Conservation (phyloP, 1,140 invertebrate genomes). For the Caenorhabditis inopinata region DNA sequence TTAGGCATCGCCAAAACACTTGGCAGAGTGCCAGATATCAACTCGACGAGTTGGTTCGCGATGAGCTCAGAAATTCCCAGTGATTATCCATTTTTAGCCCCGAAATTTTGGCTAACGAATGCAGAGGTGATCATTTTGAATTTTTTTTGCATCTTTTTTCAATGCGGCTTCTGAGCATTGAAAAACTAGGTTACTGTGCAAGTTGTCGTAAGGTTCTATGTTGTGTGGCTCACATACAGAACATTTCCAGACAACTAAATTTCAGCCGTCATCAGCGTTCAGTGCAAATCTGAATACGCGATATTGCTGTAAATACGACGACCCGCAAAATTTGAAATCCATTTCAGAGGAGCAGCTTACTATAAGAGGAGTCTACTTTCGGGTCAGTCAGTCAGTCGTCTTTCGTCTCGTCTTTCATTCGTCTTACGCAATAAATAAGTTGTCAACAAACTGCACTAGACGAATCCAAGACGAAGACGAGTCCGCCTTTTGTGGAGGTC, state of each 20-base stretch:
- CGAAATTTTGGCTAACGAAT: neutral
- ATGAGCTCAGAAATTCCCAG: neutral
- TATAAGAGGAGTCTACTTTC: neutral
- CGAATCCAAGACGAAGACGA: neutral
- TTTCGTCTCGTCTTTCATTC: neutral
- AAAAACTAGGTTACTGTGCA: too few relatives aligned
- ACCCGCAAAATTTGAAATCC: neutral
- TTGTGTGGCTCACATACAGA: too few relatives aligned
- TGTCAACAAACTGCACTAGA: too few relatives aligned
- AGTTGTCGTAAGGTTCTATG: too few relatives aligned
- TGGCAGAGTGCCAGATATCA: neutral
- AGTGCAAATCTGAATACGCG: neutral
- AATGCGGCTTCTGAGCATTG: too few relatives aligned
- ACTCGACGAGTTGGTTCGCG: too few relatives aligned
- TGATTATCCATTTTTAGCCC: neutral
- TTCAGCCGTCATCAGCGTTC: neutral
- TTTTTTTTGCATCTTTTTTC: too few relatives aligned
- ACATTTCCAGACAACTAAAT: too few relatives aligned
- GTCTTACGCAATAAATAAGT: too few relatives aligned
- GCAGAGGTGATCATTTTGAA: neutral
- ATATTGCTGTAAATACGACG: conserved; percentile 11
- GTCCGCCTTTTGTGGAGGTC: too few relatives aligned
- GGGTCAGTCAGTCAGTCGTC: too few relatives aligned
- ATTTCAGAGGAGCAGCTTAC: neutral
- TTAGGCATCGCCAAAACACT: neutral